Base-by-base conservation (phyloP, 1,140 invertebrate genomes). In the Orussus abietinus region DNA sequence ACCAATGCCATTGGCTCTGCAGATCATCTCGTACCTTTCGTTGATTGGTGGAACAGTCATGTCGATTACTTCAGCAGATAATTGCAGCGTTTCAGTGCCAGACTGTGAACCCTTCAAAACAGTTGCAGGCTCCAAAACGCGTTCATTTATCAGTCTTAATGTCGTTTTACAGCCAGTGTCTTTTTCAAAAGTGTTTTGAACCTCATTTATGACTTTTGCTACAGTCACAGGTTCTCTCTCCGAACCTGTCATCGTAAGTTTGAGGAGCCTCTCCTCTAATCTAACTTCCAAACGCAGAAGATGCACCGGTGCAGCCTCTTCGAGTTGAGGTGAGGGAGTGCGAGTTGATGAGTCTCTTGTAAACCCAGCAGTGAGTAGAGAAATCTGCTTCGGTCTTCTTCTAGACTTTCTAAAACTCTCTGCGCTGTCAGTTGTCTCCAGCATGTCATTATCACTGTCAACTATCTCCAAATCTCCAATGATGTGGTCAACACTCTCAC, bases 21-120 rank as follows among this genome's bases (percentile, higher is more conserved):
- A 71, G 14, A 72, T 57, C 3, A 41, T 57, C 14, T 47, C 46
- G 34, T 68, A 73, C 32, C 69, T 47, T 4, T 70, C 55, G 12
- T 49, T 48, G 2, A 62, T 56, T 4, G 60, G 12, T 2, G 65
- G 59, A 5, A 62, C 44, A 6, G 54, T 50, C 7, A 66, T 45
- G 22, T 62, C 43, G 4, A 49, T 34, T 10, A 71, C 45, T 26
- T 63, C 49, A 13, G 51, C 47, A 11, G 40, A 42, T 1, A 68
- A 51, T 40, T 53, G 45, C 6, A 46, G 37, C 10, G 49, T 14
- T 10, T 38, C 29, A 17, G 57, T 50, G 33, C 45, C 38, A 12
- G 44, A 33, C 11, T 41, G 60, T 1, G 59, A 14, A 15, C 36
- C 34, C 9, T 41, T 50, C 1, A 62, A 36, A 1, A 52, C 45